These are phyloP conservation scores for Xanthorhoe spadicearia DNA, from an alignment of 2,888 invertebrate genomes.

Conservation along the genomic window DNA sequence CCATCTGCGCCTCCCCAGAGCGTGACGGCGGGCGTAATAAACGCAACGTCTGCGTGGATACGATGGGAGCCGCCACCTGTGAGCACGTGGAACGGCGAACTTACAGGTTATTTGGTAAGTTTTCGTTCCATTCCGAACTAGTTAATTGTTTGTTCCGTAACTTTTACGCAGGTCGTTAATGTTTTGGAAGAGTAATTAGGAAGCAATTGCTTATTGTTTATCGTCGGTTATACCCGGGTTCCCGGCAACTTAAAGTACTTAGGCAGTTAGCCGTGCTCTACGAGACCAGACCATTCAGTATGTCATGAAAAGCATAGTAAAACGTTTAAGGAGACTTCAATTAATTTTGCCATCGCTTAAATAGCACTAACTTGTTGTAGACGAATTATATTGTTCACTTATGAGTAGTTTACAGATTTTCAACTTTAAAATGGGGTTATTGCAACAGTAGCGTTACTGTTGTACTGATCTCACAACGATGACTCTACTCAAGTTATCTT, in stretches of 20 bases:
- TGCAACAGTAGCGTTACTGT: too few species aligned
- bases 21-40: conserved; percentile 91
- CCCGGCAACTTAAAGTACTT: background rate
- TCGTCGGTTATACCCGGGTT: conserved; percentile 6
- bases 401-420: too few species aligned
- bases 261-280: conserved; percentile 5
- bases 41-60: conserved; percentile 92
- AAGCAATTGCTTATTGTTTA: conserved; percentile 39
- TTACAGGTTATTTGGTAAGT: conserved; percentile 94
- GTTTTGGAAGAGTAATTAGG: conserved; percentile 40
- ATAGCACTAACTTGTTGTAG: background rate
- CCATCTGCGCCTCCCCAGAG: conserved; percentile 92
- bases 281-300: background rate
- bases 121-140: conserved; percentile 48
- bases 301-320: background rate
- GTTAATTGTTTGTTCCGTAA: conserved; percentile 50
- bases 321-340: background rate
- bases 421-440: too few species aligned
- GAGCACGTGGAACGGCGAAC: conserved; percentile 90
- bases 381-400: background rate
- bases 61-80: conserved; percentile 93
- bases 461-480: too few species aligned
- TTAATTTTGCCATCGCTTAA: background rate
- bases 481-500: background rate
- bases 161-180: conserved; percentile 46